Percentiles rank a stretch among this genome's conserved stretches.
phyloP scores from a whole-genome alignment of 1,140 invertebrate species.

The Drosophila sproati region DNA sequence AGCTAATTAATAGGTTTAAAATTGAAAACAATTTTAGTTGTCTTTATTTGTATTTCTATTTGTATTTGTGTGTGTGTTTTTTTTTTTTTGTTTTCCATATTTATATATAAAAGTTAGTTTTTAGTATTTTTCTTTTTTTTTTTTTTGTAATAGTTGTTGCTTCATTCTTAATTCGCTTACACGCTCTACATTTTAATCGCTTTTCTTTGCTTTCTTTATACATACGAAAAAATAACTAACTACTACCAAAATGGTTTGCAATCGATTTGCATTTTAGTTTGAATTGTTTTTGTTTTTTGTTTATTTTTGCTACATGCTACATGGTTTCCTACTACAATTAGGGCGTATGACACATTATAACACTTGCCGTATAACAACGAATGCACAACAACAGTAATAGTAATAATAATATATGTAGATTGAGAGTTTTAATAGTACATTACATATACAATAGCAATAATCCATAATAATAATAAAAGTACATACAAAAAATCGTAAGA shows the following conservation, averaged over 20 bases:
- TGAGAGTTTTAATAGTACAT: conserved; percentile 38
- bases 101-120: conserved; percentile 67
- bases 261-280: conserved; percentile 2
- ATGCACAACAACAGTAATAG: conserved; percentile 52
- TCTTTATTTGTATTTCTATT: conserved; percentile 18
- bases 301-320: conserved; percentile 27
- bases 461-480: conserved; percentile 20
- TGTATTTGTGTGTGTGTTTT: not conserved
- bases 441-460: conserved; percentile 27
- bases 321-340: conserved; percentile 33
- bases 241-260: conserved; percentile 34
- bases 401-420: conserved; percentile 40
- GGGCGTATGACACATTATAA: conserved; percentile 51
- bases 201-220: conserved; percentile 19
- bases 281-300: not conserved
- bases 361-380: conserved; percentile 55
- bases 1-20: conserved; percentile 60
- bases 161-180: conserved; percentile 14
- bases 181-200: conserved; percentile 17
- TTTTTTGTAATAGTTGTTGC: conserved; percentile 56
- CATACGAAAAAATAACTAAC: conserved; percentile 48
- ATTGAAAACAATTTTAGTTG: conserved; percentile 76
- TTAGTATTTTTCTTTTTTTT: conserved; percentile 26
- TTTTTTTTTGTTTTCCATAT: conserved; percentile 24
- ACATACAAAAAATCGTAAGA: conserved; percentile 32